These are phyloP conservation scores for Elysia crispata DNA, from an alignment of 2,888 invertebrate genomes.

Conservation along the genomic window DNA sequence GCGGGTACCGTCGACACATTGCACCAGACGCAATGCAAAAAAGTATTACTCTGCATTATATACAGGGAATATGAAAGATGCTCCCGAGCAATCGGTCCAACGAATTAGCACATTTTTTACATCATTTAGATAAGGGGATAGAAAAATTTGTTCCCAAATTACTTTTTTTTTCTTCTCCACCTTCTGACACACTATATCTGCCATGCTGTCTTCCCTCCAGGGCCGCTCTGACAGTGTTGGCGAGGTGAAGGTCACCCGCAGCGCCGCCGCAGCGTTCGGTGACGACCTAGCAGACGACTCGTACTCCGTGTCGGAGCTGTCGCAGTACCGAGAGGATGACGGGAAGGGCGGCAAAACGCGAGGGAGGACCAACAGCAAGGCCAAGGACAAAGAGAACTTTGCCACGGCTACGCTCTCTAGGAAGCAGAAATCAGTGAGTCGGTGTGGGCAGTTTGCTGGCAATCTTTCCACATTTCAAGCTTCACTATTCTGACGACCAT, in stretches of 20 bases:
- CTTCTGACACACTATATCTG: background rate
- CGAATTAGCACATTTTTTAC: no score
- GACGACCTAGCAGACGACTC: conserved; percentile 65
- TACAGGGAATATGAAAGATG: no score
- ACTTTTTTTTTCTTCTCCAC: no score
- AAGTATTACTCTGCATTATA: no score
- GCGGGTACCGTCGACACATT: no score
- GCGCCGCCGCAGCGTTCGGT: conserved; percentile 63
- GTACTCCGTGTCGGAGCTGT: conserved; percentile 55
- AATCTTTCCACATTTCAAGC: no score
- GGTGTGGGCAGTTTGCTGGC: background rate
- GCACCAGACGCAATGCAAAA: no score
- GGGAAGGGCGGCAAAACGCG: background rate
- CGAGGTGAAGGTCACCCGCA: conserved; percentile 49
- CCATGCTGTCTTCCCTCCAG: background rate
- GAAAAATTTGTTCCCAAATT: no score
- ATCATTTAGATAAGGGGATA: no score
- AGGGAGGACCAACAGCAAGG: background rate
- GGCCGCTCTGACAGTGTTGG: background rate
- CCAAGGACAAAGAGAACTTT: conserved; percentile 14
- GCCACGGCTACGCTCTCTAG: background rate
- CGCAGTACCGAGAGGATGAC: conserved; percentile 46
- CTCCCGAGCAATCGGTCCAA: no score
- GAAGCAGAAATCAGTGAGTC: conserved; percentile 29
- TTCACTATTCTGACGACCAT: no score